Conservation (phyloP, 2,113 vertebrate species). For the Microcebus griseorufus region DNA sequence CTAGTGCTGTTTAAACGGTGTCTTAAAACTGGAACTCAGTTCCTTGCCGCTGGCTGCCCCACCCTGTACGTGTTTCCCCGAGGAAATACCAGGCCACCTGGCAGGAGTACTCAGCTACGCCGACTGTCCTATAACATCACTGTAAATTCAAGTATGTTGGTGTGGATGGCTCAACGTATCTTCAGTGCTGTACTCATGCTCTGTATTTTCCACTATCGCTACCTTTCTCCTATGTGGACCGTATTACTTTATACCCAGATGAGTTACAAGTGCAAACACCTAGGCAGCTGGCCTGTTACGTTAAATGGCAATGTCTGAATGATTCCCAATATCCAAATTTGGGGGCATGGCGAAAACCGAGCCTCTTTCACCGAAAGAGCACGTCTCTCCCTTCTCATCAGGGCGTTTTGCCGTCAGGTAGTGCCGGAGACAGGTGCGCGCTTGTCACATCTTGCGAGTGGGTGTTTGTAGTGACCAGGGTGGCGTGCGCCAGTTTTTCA, state of each 20-base stretch:
- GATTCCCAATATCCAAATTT: neutral
- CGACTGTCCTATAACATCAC: accelerated
- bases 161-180: neutral
- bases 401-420: neutral
- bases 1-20: neutral
- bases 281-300: neutral
- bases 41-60: slow-evolving; percentile 27
- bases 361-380: neutral
- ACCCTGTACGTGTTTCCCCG: neutral
- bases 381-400: accelerated
- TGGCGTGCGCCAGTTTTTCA: neutral
- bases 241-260: neutral
- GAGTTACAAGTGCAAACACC: neutral
- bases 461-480: neutral
- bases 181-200: accelerated
- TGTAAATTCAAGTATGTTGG: neutral
- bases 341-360: neutral
- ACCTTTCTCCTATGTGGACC: neutral
- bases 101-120: neutral
- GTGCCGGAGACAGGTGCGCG: accelerated
- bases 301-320: neutral
- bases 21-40: neutral
- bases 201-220: neutral
- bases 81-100: neutral
- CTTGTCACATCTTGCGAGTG: accelerated